These are phyloP conservation scores for Anoplophora glabripennis DNA, from an alignment of 1,140 invertebrate species.

Conservation along the genomic window DNA sequence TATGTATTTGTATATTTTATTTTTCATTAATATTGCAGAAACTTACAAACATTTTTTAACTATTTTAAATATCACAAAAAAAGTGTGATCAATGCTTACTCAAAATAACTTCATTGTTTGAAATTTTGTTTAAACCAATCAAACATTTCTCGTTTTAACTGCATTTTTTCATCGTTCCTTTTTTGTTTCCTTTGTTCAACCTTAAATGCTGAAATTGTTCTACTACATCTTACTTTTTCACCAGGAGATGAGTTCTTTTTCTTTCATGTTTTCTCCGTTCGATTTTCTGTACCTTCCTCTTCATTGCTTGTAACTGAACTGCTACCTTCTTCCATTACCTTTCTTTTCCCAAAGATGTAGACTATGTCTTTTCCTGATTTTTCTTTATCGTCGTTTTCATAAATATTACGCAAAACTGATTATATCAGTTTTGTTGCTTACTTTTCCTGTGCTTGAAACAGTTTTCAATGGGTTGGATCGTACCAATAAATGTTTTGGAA, in stretches of 20 bases:
- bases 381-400: not conserved
- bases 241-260: not conserved
- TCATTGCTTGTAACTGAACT: too few species aligned
- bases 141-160: slow-evolving; percentile 13
- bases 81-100: not conserved
- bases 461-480: slow-evolving; percentile 1
- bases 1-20: too few species aligned
- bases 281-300: too few species aligned
- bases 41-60: too few species aligned
- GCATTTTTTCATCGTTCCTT: slow-evolving; percentile 9
- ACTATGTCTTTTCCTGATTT: not conserved
- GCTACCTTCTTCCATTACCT: not conserved
- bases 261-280: too few species aligned
- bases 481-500: slow-evolving; percentile 11
- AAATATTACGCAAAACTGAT: too few species aligned
- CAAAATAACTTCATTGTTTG: not conserved
- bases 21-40: too few species aligned
- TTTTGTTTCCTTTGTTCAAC: slow-evolving; percentile 6
- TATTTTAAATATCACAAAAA: not conserved
- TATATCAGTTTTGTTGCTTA: too few species aligned
- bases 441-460: not conserved
- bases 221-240: not conserved
- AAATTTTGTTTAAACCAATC: slow-evolving; percentile 7
- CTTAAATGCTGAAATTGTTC: not conserved
- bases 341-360: too few species aligned